phyloP scores from a whole-genome alignment of 1,140 invertebrate species.

The Diabrotica virgifera region DNA sequence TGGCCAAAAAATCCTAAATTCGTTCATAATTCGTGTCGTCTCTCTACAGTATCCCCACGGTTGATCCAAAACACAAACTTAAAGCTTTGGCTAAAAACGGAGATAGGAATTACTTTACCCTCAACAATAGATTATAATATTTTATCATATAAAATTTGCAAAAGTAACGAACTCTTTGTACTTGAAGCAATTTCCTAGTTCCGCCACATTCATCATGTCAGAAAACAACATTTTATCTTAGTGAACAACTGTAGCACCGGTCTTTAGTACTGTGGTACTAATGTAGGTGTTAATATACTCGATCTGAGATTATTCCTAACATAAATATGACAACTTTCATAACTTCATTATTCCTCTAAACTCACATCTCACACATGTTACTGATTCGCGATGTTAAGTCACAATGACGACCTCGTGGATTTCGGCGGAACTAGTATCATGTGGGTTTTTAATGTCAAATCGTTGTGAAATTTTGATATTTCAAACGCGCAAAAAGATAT shows the following conservation, averaged over 20 bases:
- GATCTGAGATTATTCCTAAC: not conserved
- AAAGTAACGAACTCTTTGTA: conserved; percentile 50
- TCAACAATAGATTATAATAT: conserved; percentile 46
- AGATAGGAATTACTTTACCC: conserved; percentile 46
- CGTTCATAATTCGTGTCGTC: no score
- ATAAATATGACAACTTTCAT: not conserved
- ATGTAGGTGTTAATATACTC: not conserved
- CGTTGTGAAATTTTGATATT: no score
- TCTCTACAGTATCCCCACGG: not conserved
- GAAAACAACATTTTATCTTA: conserved; percentile 13
- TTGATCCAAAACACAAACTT: conserved; percentile 15
- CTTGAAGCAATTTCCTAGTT: conserved; percentile 48
- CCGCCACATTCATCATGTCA: conserved; percentile 35
- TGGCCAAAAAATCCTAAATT: no score
- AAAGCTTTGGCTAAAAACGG: conserved; percentile 40
- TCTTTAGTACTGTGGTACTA: not conserved
- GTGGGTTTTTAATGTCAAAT: no score
- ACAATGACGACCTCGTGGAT: no score
- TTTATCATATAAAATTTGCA: conserved; percentile 49
- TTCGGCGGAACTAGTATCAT: no score
- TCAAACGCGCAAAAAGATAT: no score
- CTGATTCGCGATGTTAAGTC: no score
- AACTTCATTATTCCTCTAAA: no score
- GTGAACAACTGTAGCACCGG: not conserved
- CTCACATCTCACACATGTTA: no score